phyloP scores from a whole-genome alignment of 2,797 vertebrate species.

The Lepilemur ruficaudatus region DNA sequence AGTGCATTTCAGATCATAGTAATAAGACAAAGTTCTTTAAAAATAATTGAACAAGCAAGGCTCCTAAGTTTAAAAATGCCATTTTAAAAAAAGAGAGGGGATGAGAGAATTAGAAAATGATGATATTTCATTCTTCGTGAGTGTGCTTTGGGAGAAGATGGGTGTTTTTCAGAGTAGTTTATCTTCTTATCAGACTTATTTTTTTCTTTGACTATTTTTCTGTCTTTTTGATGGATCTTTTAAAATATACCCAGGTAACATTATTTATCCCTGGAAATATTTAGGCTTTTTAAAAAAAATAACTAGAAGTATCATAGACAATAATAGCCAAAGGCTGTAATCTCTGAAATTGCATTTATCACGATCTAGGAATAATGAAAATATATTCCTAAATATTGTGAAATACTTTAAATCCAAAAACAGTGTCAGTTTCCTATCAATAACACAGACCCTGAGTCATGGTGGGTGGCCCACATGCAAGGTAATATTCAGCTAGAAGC shows the following conservation, averaged over 20 bases:
- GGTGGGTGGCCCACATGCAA: background rate
- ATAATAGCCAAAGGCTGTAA: background rate
- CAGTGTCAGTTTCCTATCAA: background rate
- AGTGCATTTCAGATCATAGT: background rate
- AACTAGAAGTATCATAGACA: background rate
- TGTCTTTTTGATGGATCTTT: background rate
- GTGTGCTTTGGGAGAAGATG: background rate
- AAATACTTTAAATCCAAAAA: background rate
- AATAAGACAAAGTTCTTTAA: background rate
- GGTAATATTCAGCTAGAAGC: background rate
- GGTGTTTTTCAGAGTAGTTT: background rate
- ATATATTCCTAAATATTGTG: background rate
- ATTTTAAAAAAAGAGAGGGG: background rate
- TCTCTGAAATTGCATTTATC: background rate
- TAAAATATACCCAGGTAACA: background rate
- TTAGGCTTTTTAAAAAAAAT: background rate
- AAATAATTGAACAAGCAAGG: background rate
- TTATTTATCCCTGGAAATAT: background rate
- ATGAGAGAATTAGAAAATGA: constrained; percentile 1
- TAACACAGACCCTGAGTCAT: background rate
- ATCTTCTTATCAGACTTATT: background rate
- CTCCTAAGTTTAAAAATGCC: background rate
- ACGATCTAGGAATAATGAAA: background rate
- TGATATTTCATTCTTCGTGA: background rate
- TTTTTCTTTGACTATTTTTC: background rate